Evolutionary conservation across 1,140 invertebrate genomes (phyloP).

Genomic region (Drosophila sp.): DNA sequence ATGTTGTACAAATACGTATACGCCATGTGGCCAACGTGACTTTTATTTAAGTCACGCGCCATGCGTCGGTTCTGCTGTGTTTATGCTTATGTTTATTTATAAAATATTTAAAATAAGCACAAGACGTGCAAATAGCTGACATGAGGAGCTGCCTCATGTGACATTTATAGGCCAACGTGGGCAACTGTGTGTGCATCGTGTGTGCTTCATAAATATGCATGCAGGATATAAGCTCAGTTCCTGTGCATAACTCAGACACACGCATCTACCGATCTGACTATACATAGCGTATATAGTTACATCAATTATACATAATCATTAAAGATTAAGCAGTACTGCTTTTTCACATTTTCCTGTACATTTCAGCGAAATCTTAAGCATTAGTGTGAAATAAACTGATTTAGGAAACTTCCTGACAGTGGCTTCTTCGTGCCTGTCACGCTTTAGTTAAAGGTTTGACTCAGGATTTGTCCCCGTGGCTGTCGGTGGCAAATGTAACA

Average conservation of each 20-base stretch:
- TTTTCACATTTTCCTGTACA: background rate
- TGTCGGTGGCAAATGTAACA: slow-evolving; percentile 59
- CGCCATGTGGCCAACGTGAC: slow-evolving; percentile 59
- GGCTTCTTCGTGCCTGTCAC: slow-evolving; percentile 27
- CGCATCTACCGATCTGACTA: slow-evolving; percentile 10
- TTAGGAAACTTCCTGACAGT: slow-evolving; percentile 19
- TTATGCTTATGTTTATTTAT: slow-evolving; percentile 78
- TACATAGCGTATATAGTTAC: background rate
- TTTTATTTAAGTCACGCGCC: slow-evolving; percentile 54
- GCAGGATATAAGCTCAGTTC: slow-evolving; percentile 21
- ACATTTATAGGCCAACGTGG: slow-evolving; percentile 56
- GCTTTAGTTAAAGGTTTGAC: slow-evolving; percentile 31
- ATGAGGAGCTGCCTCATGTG: slow-evolving; percentile 38
- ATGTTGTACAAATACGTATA: slow-evolving; percentile 59
- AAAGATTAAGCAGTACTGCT: background rate
- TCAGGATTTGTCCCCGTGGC: slow-evolving; percentile 23
- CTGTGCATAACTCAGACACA: slow-evolving; percentile 24
- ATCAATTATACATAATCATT: slow-evolving; percentile 21
- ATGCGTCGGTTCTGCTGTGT: slow-evolving; percentile 40
- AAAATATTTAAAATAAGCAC: slow-evolving; percentile 77
- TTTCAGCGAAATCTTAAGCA: background rate
- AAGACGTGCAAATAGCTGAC: slow-evolving; percentile 72
- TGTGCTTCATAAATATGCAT: slow-evolving; percentile 40
- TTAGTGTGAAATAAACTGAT: slow-evolving; percentile 17
- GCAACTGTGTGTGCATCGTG: background rate